Base-by-base conservation (phyloP, 1,140 invertebrate genomes). In the Heliconius melpomene region DNA sequence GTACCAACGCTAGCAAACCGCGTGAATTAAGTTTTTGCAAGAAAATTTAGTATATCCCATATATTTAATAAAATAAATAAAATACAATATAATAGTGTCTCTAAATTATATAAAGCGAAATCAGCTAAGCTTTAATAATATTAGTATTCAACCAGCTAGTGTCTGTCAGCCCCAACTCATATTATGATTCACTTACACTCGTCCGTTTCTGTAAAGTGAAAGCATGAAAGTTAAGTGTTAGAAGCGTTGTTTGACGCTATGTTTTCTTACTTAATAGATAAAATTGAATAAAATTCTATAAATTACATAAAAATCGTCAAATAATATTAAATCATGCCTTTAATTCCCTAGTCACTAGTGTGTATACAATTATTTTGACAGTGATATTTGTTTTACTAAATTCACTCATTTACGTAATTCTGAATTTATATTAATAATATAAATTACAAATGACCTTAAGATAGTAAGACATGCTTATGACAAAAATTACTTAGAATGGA, bases 131-230 rank as follows among this genome's bases (percentile, higher is more conserved):
- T 84, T 84, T 88, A 89, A 86, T 84, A 82, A 84, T 81, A 90
- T 90, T 91, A 90, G 87, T 90, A 83, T 86, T 87, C 84, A 91
- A 93, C 89, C 89, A 91, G 89, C 88, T 84, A 85, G 76, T 86
- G 72, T 88, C 84, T 90, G 81, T 90, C 91, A 93, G 92, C 88
- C 90, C 89, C 89, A 89, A 87, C 79, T 86, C 84, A 90, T 87
- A 91, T 85, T 88, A 92, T 89, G 89, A 88, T 87, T 86, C 88
- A 94, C 93, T 94, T 94, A 94, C 93, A 93, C 91, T 93, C 92
- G 91, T 93, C 93, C 93, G 93, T 89, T 86, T 94, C 93, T 94
- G 93, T 91, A 93, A 94, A 91, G 87, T 90, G 92, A 92, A 92
- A 93, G 92, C 91, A 93, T 93, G 91, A 93, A 88, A 93, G 89